Percentiles rank a stretch among this genome's conserved stretches.
Evolutionary conservation across 30 jellyfish, hydroid and myxozoan genomes (phyloP).

Genomic region (Turritopsis dohrnii): DNA sequence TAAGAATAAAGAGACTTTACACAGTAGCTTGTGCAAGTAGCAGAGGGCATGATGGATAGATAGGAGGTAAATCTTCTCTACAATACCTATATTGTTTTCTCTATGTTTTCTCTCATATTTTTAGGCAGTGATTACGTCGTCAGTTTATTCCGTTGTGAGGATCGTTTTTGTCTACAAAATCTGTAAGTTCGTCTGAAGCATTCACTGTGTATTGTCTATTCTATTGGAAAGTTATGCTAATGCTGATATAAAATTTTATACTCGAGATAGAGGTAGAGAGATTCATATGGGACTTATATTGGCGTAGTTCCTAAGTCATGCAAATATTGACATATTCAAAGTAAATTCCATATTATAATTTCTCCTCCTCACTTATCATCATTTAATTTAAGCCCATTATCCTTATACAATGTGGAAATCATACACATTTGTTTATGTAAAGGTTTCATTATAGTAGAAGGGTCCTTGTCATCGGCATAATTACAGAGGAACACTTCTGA

Average conservation of each 20-base stretch:
- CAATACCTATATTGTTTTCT: background rate
- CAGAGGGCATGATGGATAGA: background rate
- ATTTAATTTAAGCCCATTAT: background rate
- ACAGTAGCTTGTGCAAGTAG: background rate
- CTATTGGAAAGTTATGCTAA: no score
- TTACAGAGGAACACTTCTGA: slow-evolving; percentile 8
- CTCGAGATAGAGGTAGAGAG: no score
- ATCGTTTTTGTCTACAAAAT: no score
- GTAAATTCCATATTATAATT: background rate
- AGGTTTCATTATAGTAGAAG: slow-evolving; percentile 6
- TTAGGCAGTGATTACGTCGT: no score
- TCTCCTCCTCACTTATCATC: slow-evolving; percentile 5
- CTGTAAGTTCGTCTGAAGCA: no score
- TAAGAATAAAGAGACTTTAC: background rate
- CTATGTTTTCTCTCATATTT: no score
- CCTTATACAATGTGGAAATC: slow-evolving; percentile 1
- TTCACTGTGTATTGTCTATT: no score
- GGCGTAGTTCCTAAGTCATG: no score
- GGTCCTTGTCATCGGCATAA: slow-evolving; percentile 6
- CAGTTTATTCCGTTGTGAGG: no score
- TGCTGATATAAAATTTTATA: no score
- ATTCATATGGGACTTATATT: no score
- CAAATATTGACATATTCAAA: no score
- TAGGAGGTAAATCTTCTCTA: background rate
- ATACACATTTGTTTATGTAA: background rate